phyloP scores from a whole-genome alignment of 2,888 invertebrate species.

The Mongoloraphidia duomilia region DNA sequence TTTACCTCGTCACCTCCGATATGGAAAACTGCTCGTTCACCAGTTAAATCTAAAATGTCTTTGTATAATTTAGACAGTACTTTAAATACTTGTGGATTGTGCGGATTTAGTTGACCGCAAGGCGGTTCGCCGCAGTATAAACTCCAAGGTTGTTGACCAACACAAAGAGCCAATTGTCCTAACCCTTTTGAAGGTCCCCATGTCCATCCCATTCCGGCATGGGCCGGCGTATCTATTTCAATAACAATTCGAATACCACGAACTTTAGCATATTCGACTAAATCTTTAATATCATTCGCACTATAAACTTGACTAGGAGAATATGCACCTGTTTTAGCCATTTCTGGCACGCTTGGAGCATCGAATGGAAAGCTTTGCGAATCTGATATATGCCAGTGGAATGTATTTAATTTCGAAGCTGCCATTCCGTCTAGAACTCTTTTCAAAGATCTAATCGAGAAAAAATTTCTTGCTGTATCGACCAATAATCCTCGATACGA shows the following conservation, averaged over 20 bases:
- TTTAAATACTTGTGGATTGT: conserved; percentile 61
- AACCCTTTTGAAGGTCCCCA: conserved; percentile 64
- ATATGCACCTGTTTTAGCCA: conserved; percentile 75
- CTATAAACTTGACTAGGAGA: conserved; percentile 55
- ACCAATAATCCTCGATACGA: conserved; percentile 74
- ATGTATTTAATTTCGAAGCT: conserved; percentile 76
- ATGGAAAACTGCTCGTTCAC: conserved; percentile 66
- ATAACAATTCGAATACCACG: conserved; percentile 75
- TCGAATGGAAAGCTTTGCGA: conserved; percentile 86
- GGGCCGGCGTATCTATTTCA: conserved; percentile 84
- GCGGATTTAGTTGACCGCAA: conserved; percentile 73
- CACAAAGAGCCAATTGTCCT: conserved; percentile 65
- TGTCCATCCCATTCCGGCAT: conserved; percentile 76
- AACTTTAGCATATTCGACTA: conserved; percentile 63
- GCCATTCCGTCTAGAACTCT: conserved; percentile 78
- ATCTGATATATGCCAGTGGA: conserved; percentile 87
- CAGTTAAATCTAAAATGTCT: conserved; percentile 59
- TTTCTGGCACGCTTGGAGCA: conserved; percentile 57
- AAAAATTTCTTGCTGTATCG: conserved; percentile 84
- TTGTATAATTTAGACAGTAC: conserved; percentile 59
- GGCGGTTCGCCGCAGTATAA: conserved; percentile 74
- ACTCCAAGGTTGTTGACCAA: conserved; percentile 69
- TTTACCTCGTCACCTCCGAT: conserved; percentile 76
- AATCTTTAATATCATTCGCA: conserved; percentile 49
- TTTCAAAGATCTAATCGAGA: conserved; percentile 56